Evolutionary conservation across 2,888 invertebrate species (phyloP), one percentile per base, ranked within the genome.

Genomic region (Ophion ellenae): DNA sequence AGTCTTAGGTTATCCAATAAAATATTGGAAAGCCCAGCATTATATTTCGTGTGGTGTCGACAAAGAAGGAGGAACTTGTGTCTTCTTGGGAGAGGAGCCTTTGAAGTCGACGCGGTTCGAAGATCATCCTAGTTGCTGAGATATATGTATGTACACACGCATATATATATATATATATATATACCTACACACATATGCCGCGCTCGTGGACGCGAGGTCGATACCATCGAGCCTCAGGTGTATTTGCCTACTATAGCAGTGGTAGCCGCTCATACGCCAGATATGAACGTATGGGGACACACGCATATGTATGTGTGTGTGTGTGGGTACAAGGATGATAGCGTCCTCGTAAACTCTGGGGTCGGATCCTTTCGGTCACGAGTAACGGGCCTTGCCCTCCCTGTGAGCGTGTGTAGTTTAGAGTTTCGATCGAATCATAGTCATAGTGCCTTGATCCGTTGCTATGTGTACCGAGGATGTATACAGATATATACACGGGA

Each of bases 301-400:
- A 59, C 24, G 45, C 32, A 47, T 6, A 14, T 24, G 14, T 36
- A 36, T 2, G n/a, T 4, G 64, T n/a, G 14, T n/a, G 14, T 74
- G 53, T 71, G 71, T 45, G 57, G 57, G 47, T 71, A 75, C 17
- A 32, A 81, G 47, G 47, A 77, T 61, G 61, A 74, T 75, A 70
- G 64, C 86, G 81, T 85, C 83, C 83, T 76, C 85, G 85, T 87
- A 85, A 87, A 86, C 85, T 78, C 74, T 45, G 81, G 77, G 86
- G 83, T 87, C 86, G 86, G 64, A 85, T 84, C 82, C 80, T 85
- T 85, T 85, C 83, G 85, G 81, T 83, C 81, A 77, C 84, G 84
- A 85, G 81, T 85, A 85, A 85, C 84, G 84, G 84, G 73, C 84
- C 73, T 81, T 81, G 80, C 80, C 79, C 84, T 75, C 84, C 76